Evolutionary conservation across 2,113 vertebrate species (phyloP).

Genomic region (Ifrita kowaldi): DNA sequence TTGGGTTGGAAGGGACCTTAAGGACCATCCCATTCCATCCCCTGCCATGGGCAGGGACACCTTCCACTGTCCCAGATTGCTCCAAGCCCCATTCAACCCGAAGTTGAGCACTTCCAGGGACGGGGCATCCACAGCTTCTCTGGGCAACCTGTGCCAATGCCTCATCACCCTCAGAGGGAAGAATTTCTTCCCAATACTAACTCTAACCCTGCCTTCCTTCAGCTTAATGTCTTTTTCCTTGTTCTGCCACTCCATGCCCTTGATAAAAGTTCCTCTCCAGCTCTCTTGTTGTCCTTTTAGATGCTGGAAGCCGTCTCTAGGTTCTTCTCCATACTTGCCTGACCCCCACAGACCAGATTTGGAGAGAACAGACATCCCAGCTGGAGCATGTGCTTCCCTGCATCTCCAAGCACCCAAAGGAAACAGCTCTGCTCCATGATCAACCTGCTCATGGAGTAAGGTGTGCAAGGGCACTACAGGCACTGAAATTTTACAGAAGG

Average conservation of each 20-base stretch:
- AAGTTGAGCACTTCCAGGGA: not conserved
- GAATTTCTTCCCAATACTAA: not conserved
- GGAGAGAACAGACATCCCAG: not conserved
- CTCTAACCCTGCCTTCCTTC: not conserved
- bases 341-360: not conserved
- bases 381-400: not conserved
- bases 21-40: not conserved
- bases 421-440: not conserved
- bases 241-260: not conserved
- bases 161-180: not conserved
- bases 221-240: not conserved
- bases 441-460: not conserved
- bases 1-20: not conserved
- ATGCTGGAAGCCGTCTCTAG: not conserved
- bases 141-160: not conserved
- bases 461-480: not conserved
- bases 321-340: not conserved
- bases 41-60: not conserved
- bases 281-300: not conserved
- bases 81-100: not conserved
- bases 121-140: not conserved
- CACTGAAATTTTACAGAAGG: not conserved
- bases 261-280: not conserved
- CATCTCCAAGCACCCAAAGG: not conserved
- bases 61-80: not conserved